Base-by-base conservation (phyloP, 1,140 invertebrate genomes). In the Dinoponera quadriceps region DNA sequence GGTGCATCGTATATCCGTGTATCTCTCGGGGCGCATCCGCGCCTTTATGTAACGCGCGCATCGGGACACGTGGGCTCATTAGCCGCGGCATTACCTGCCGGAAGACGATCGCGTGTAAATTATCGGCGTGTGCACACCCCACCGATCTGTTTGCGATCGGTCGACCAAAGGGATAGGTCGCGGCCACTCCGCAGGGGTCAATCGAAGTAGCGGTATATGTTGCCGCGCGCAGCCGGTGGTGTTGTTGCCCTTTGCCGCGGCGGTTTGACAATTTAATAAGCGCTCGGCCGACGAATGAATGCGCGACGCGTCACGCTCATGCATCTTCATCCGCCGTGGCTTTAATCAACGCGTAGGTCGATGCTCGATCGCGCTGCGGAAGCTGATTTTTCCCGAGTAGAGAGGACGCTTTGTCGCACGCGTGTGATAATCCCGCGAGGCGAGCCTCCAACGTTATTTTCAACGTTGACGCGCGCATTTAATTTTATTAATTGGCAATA, bases 81-180 rank as follows among this genome's bases (percentile, higher is more conserved):
- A 88, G 84, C 80, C 74, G 51, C 33, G 71, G 68, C 69, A 88
- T 88, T 81, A 71, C 86, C 55, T 88, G 86, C 87, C 86, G 87
- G 86, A 88, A 88, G 87, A 88, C 63, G 86, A 88, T 88, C 78
- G 83, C 84, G 84, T 88, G 87, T 85, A 88, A 88, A 88, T 83
- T 85, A 88, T 88, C 73, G 68, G 57, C 74, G 29, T 85, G 62
- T 77, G 20, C 57, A 74, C 60, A 38, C 20, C 59, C 62, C 65
- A 22, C 57, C 82, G 78, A 85, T 88, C 85, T 84, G 85, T 83
- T 81, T 57, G 85, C 82, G 75, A 84, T 84, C 82, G 82, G 72
- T 33, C 74, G 51, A 60, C 82, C 63, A 57, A 78, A 66, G 74
- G 51, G 75, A 71, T 66, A 77, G 74, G 48, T 80, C 65, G 65